Conservation (phyloP, 2,888 invertebrate genomes). For the Andricus curvator region DNA sequence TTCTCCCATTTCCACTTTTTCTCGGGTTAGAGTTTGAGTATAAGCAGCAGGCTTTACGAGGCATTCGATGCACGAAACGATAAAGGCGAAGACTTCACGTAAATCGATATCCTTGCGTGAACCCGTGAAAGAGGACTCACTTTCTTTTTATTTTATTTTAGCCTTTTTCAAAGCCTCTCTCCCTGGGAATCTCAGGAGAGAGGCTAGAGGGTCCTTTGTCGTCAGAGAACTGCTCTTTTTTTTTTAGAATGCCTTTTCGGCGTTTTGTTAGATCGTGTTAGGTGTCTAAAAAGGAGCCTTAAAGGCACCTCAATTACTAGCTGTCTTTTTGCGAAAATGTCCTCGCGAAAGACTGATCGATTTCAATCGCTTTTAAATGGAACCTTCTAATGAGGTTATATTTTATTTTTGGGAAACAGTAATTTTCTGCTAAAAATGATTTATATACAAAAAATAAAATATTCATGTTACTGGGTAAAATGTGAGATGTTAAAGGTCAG, state of each 20-base stretch:
- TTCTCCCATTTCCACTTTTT: slow-evolving; percentile 47
- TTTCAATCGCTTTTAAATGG: slow-evolving; percentile 3
- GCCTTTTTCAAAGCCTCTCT: slow-evolving; percentile 56
- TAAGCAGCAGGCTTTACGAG: slow-evolving; percentile 50
- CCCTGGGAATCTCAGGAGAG: slow-evolving; percentile 29
- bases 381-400: slow-evolving; percentile 21
- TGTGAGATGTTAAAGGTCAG: no score
- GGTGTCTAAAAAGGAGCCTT: slow-evolving; percentile 28
- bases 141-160: slow-evolving; percentile 45
- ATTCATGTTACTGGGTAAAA: background rate
- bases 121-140: slow-evolving; percentile 52
- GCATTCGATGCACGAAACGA: slow-evolving; percentile 56
- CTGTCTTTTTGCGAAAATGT: slow-evolving; percentile 27
- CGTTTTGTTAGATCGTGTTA: slow-evolving; percentile 37
- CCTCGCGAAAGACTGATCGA: slow-evolving; percentile 26
- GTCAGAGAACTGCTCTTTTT: slow-evolving; percentile 33
- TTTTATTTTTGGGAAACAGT: background rate
- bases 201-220: slow-evolving; percentile 27
- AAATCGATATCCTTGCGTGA: slow-evolving; percentile 69
- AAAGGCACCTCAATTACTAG: slow-evolving; percentile 35
- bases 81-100: slow-evolving; percentile 61
- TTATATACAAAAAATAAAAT: background rate
- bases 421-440: background rate
- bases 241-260: slow-evolving; percentile 31
- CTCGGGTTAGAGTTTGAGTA: slow-evolving; percentile 45